Percentiles rank a stretch among this genome's conserved stretches.
phyloP scores from a whole-genome alignment of 2,113 vertebrate genomes.

The Kryptolebias marmoratus region DNA sequence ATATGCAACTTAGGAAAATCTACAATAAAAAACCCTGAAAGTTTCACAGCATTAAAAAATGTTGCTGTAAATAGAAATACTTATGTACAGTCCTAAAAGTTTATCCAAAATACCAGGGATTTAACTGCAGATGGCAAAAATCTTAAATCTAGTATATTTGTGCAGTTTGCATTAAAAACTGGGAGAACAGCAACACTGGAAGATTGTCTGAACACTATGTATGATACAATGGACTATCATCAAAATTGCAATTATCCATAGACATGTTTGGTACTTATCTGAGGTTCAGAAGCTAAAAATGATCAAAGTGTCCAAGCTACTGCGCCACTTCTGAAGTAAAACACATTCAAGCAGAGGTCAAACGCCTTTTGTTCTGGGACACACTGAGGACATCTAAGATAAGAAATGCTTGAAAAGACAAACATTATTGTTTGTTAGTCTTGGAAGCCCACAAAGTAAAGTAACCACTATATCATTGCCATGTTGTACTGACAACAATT shows the following conservation, averaged over 20 bases:
- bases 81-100: background rate
- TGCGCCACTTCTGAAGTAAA: conserved; percentile 22
- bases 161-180: background rate
- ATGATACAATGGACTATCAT: background rate
- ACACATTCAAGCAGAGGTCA: conserved; percentile 30
- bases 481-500: conserved; percentile 18
- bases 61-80: conserved; percentile 19
- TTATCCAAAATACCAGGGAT: conserved; percentile 4
- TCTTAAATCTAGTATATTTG: background rate
- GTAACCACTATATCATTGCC: background rate
- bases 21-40: conserved; percentile 16
- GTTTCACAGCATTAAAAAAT: conserved; percentile 6
- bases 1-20: conserved; percentile 35
- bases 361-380: conserved; percentile 22
- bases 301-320: conserved; percentile 21
- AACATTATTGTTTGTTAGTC: conserved; percentile 1
- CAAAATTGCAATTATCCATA: background rate
- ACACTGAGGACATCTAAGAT: conserved; percentile 16
- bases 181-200: background rate
- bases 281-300: conserved; percentile 3
- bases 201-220: background rate
- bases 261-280: background rate
- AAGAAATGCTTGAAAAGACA: conserved; percentile 23
- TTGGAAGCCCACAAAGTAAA: conserved; percentile 6
- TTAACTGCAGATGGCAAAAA: background rate